Percentiles rank a stretch among this genome's conserved stretches.
These are phyloP conservation scores for Stegophylla sp. DNA, from an alignment of 2,888 invertebrate species.

Conservation along the genomic window DNA sequence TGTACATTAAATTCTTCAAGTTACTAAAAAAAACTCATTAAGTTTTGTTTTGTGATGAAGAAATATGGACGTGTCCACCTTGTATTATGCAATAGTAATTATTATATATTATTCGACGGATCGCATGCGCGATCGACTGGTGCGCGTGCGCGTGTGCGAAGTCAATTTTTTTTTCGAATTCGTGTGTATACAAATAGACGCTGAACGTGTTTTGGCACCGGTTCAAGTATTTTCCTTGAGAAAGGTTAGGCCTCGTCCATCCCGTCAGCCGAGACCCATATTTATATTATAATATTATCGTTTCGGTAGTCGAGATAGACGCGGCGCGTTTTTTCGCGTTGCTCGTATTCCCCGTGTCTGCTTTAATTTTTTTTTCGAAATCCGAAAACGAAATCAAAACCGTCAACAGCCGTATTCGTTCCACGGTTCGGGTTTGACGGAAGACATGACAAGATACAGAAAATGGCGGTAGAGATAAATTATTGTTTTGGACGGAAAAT, in stretches of 20 bases:
- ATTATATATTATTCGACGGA: constrained; percentile 27
- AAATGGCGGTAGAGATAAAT: too few relatives aligned
- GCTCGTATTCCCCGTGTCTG: too few relatives aligned
- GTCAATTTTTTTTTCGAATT: constrained; percentile 29
- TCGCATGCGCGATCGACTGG: constrained; percentile 12
- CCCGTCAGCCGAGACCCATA: constrained; percentile 50
- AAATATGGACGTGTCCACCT: too few relatives aligned
- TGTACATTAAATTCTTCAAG: too few relatives aligned
- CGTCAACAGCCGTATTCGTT: too few relatives aligned
- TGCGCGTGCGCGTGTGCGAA: neutral
- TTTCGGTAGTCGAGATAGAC: neutral
- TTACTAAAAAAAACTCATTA: too few relatives aligned
- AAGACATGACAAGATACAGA: too few relatives aligned
- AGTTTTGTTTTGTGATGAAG: too few relatives aligned
- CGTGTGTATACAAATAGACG: constrained; percentile 46
- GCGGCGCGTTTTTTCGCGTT: too few relatives aligned
- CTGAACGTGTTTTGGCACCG: constrained; percentile 26
- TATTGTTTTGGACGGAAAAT: too few relatives aligned
- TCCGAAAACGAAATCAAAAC: constrained; percentile 3
- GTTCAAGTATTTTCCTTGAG: constrained; percentile 58
- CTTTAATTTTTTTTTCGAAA: neutral
- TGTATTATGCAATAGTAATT: constrained; percentile 15
- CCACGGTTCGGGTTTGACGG: too few relatives aligned
- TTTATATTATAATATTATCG: neutral
- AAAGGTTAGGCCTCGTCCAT: constrained; percentile 50